Conservation (phyloP, 1,140 invertebrate genomes). For the Nymphalis io region DNA sequence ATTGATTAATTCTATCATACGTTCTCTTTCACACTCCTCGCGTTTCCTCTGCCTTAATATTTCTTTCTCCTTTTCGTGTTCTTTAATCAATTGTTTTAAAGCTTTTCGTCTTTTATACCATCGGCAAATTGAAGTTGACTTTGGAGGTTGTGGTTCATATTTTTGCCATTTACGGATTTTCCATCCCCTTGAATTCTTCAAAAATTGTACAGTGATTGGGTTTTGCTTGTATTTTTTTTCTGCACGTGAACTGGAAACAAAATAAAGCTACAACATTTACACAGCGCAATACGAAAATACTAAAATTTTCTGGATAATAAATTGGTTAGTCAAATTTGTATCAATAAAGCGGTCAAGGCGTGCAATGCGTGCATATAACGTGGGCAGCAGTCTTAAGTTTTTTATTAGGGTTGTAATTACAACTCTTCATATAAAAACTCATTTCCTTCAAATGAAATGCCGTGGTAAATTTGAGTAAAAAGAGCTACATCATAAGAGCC, state of each 20-base stretch:
- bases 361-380: too few relatives aligned
- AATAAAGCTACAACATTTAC: neutral
- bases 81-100: slow-evolving; percentile 33
- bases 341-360: too few relatives aligned
- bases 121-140: slow-evolving; percentile 28
- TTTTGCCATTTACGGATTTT: slow-evolving; percentile 21
- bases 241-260: slow-evolving; percentile 36
- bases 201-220: slow-evolving; percentile 15
- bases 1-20: slow-evolving; percentile 34
- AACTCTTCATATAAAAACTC: too few relatives aligned
- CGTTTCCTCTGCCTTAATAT: slow-evolving; percentile 11
- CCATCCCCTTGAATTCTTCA: slow-evolving; percentile 31
- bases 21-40: slow-evolving; percentile 38
- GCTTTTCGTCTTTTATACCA: slow-evolving; percentile 46
- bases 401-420: too few relatives aligned
- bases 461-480: too few relatives aligned
- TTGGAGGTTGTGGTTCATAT: slow-evolving; percentile 23
- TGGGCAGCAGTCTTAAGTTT: too few relatives aligned
- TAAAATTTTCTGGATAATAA: neutral
- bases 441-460: too few relatives aligned
- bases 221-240: slow-evolving; percentile 21
- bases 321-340: too few relatives aligned
- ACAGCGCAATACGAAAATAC: neutral
- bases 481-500: too few relatives aligned
- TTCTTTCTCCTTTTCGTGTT: slow-evolving; percentile 33